These are phyloP conservation scores for Parnassius apollo DNA, from an alignment of 2,888 invertebrate species.

Conservation along the genomic window DNA sequence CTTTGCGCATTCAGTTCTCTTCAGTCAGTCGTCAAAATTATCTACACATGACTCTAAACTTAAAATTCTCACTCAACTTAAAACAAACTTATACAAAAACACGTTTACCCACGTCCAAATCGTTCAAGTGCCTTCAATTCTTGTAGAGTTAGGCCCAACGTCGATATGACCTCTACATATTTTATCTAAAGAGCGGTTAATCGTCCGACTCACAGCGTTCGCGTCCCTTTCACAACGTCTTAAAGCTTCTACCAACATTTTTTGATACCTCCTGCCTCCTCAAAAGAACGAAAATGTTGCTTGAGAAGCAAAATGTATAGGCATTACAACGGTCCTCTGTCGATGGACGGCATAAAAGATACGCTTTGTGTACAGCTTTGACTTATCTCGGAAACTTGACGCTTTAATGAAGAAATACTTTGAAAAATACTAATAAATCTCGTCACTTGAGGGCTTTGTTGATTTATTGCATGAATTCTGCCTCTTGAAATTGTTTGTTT, in stretches of 20 bases:
- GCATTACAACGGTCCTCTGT: conserved; percentile 53
- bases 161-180: conserved; percentile 74
- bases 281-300: conserved; percentile 46
- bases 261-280: conserved; percentile 50
- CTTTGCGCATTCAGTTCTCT: too few species aligned
- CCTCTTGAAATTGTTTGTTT: too few species aligned
- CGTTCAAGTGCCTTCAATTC: conserved; percentile 54
- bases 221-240: conserved; percentile 59
- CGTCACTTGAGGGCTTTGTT: conserved; percentile 15
- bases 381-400: conserved; percentile 65
- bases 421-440: conserved; percentile 38
- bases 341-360: conserved; percentile 56
- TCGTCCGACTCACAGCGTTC: conserved; percentile 64
- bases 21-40: not conserved
- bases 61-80: not conserved
- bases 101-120: conserved; percentile 59
- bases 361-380: conserved; percentile 58
- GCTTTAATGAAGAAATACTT: conserved; percentile 58
- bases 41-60: not conserved
- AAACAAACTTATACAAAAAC: conserved; percentile 26
- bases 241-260: conserved; percentile 55
- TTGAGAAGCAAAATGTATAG: conserved; percentile 50
- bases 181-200: conserved; percentile 75
- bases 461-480: conserved; percentile 2
- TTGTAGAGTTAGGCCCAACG: conserved; percentile 49